Base-by-base conservation (phyloP, 1,140 invertebrate genomes). In the Octopus sinensis region DNA sequence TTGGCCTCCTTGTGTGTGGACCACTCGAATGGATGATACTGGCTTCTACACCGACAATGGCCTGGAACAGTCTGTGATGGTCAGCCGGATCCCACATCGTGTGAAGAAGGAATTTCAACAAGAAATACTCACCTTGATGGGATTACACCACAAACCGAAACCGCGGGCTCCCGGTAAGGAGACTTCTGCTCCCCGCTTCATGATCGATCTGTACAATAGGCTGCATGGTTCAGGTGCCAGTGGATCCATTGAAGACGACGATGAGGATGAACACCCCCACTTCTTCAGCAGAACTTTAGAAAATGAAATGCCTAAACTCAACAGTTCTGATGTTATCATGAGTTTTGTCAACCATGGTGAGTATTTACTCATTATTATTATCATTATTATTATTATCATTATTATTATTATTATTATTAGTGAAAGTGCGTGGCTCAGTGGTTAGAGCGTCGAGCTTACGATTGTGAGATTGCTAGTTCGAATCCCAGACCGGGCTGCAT, bases 291-390 rank as follows among this genome's bases (percentile, higher is more conserved):
- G 94, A 53, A 96, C 71, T 95, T 94, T 89, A 93, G 94, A 73
- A 93, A 94, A 85, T 95, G 96, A 90, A 54, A 92, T 95, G 82
- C 92, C 93, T 73, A 94, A 95, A 54, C 96, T 97, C 83, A 94
- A 95, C 86, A 93, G 96, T 87, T 96, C 96, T 89, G 96, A 98
- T 92, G 93, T 96, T 85, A 97, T 98, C 86, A 96, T 97, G 93
- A 97, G 95, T 85, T 97, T 97, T 91, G 93, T 95, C 76, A 96
- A 95, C 88, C 94, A 94, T 89, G 94, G 96, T 95, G 91, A 94
- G 93, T 82, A 71, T n/a, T 5, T 6, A 71, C 4, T 23, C 23
- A 23, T 23, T 23, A 23, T 23, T 23, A 23, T 23, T 23, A 23
- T 23, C 0, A 23, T 23, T 23, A 23, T 23, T 23, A 23, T n/a